Percentiles rank a stretch among this genome's conserved stretches.
Evolutionary conservation across 2,888 invertebrate genomes (phyloP).

Genomic region (Nemotelus nigrinus): DNA sequence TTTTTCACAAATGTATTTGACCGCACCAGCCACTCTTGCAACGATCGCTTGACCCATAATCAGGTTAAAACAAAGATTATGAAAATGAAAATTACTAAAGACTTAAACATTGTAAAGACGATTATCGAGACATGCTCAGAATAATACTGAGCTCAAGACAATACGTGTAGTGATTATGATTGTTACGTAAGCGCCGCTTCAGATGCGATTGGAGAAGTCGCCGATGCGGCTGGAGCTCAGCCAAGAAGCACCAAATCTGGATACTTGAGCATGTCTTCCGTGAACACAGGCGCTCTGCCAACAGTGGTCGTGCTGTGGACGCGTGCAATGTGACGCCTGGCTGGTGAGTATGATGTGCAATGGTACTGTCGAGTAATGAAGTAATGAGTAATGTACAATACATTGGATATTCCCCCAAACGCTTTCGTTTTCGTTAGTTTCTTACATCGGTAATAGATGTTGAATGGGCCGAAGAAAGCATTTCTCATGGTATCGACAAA

Average conservation of each 20-base stretch:
- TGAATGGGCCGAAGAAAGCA: constrained; percentile 33
- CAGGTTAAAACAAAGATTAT: constrained; percentile 18
- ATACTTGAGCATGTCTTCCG: no score
- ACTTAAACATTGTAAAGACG: constrained; percentile 8
- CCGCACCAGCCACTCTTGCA: background rate
- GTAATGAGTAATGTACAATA: constrained; percentile 25
- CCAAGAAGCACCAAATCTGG: background rate
- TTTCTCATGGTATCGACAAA: constrained; percentile 29
- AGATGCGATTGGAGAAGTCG: background rate
- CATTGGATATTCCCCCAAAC: constrained; percentile 32
- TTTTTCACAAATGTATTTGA: background rate
- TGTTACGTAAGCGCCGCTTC: constrained; percentile 20
- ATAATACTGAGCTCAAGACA: constrained; percentile 33
- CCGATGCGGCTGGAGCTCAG: background rate
- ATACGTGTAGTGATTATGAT: constrained; percentile 15
- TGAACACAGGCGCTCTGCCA: no score
- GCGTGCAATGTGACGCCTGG: background rate
- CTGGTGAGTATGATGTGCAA: background rate
- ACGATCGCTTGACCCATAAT: constrained; percentile 17
- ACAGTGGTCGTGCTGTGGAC: background rate
- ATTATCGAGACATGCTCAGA: constrained; percentile 16
- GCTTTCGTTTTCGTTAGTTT: constrained; percentile 34
- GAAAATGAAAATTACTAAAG: constrained; percentile 20
- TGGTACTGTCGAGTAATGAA: constrained; percentile 1
- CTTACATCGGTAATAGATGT: background rate